These are phyloP conservation scores for Parnassius apollo DNA, from an alignment of 2,888 invertebrate species.

Conservation along the genomic window DNA sequence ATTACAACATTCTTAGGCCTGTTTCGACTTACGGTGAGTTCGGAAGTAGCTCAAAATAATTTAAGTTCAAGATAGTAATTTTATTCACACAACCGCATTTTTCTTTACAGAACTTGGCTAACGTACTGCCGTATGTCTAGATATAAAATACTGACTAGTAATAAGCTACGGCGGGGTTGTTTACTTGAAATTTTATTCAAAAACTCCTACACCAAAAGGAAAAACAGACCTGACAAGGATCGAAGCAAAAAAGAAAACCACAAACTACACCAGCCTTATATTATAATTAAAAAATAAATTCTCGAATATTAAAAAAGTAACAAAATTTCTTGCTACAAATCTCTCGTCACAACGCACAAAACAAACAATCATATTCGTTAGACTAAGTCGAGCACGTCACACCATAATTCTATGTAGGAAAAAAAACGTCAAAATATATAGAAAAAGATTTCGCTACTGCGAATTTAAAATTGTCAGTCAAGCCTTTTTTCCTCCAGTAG, in stretches of 20 bases:
- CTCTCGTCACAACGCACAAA: background rate
- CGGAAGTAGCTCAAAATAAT: no score
- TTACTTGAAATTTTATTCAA: no score
- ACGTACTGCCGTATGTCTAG: no score
- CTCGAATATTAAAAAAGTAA: background rate
- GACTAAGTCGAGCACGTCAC: background rate
- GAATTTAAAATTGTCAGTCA: conserved; percentile 20
- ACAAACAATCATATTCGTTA: conserved; percentile 2
- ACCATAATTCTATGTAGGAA: background rate
- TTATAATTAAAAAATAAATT: conserved; percentile 11
- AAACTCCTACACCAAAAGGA: no score
- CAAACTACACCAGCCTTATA: conserved; percentile 2
- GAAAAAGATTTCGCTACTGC: conserved; percentile 19
- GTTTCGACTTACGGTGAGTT: no score
- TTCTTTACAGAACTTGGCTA: no score
- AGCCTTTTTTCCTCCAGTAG: conserved; percentile 31
- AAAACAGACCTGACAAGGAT: conserved; percentile 1
- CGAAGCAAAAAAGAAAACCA: background rate
- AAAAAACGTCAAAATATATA: conserved; percentile 10
- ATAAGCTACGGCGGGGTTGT: no score
- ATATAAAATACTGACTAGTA: no score
- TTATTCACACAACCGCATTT: no score
- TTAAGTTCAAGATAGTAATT: no score
- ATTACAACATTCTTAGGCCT: no score
- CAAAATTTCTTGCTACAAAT: background rate